A percentile compares a stretch with the other conserved stretches of the same genome.
phyloP scores from a whole-genome alignment of 2,113 vertebrate species.

The Oreochromis tanganicae region DNA sequence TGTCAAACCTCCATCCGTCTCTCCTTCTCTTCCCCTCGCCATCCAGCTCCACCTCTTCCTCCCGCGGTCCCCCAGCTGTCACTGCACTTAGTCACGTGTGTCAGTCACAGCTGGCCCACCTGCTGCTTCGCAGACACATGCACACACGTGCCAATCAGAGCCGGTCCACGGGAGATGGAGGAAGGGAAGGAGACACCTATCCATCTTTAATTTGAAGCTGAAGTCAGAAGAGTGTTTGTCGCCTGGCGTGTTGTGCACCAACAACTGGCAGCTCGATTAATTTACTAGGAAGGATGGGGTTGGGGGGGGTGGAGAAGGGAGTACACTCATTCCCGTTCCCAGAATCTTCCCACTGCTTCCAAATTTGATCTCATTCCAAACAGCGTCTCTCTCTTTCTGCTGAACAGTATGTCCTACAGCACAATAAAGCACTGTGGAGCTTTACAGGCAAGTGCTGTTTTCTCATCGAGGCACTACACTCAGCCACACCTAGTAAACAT shows the following conservation, averaged over 20 bases:
- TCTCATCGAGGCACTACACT: neutral
- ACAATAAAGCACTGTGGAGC: neutral
- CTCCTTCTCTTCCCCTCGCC: neutral
- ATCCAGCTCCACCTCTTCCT: conserved; percentile 19
- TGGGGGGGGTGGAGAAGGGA: neutral
- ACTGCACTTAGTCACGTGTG: conserved; percentile 24
- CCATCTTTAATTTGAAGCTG: conserved; percentile 33
- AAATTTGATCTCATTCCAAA: neutral
- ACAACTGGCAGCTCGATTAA: neutral
- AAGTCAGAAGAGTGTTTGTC: neutral
- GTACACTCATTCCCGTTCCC: neutral
- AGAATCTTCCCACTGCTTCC: neutral
- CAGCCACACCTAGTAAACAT: neutral
- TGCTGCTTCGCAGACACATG: conserved; percentile 16
- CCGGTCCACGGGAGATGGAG: neutral
- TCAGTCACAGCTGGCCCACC: conserved; percentile 53
- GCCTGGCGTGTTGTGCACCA: neutral
- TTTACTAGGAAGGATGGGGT: neutral
- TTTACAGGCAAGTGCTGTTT: neutral
- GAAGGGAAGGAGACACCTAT: neutral
- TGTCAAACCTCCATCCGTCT: conserved; percentile 19
- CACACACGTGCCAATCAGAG: conserved; percentile 2
- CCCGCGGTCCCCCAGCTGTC: conserved; percentile 42
- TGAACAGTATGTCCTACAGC: neutral
- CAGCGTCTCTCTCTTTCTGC: neutral